Conservation (phyloP, 2,888 invertebrate genomes). For the Ischnura elegans region DNA sequence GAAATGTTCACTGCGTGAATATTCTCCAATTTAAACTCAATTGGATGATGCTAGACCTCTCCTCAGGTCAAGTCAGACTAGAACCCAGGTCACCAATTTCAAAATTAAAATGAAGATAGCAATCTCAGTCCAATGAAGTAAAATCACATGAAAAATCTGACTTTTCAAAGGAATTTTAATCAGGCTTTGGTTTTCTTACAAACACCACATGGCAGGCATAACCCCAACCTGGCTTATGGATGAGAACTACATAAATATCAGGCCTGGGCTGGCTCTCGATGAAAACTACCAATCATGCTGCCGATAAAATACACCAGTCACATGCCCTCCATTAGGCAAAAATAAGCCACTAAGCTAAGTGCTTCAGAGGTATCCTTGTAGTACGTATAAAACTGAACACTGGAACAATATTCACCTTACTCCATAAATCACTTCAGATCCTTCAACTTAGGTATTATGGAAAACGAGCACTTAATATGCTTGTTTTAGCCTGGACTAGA, state of each 20-base stretch:
- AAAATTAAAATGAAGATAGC: too few species aligned
- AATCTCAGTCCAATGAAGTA: too few species aligned
- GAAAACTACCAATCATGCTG: background rate
- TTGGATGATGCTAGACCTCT: too few species aligned
- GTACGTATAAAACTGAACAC: background rate
- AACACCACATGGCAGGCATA: background rate
- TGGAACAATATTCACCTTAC: background rate
- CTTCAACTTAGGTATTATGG: background rate
- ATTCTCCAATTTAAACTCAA: too few species aligned
- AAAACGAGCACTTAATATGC: background rate
- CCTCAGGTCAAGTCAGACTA: too few species aligned
- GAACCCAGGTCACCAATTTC: too few species aligned
- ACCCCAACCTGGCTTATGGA: background rate
- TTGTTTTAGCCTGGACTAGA: background rate
- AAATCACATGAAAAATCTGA: background rate
- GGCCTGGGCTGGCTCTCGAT: background rate
- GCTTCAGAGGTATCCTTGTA: background rate
- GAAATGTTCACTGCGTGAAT: too few species aligned
- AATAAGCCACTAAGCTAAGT: background rate
- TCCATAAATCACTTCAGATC: background rate
- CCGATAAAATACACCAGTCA: background rate
- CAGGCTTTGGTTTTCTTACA: background rate
- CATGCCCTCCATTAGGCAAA: background rate
- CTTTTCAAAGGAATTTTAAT: background rate
- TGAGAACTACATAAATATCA: background rate